Base-by-base conservation (phyloP, 2,113 vertebrate species). In the Pelobates fuscus region DNA sequence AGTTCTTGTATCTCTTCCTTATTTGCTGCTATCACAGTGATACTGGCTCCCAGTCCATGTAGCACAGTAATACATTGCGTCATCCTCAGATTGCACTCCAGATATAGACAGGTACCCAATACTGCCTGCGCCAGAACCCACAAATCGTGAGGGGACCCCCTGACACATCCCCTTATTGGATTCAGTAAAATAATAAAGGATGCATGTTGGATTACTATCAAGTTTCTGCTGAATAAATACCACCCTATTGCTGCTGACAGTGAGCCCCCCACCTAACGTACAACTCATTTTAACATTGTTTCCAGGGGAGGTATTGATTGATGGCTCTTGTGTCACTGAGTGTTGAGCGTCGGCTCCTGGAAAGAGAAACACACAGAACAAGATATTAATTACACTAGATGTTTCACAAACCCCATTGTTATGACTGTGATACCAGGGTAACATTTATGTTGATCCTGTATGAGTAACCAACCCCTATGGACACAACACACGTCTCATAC, bases 101-200 rank as follows among this genome's bases (percentile, higher is more conserved):
- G 11, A 59, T 25, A 77, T 77, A 21, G 61, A 21, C 1, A 78
- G 24, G 18, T 66, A 79, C 2, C 65, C 27, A 7, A 23, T n/a
- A 41, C 44, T 67, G 1, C 25, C 64, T 8, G 52, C 72, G 2
- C 15, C 30, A 14, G 80, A 75, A 5, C 23, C 55, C 8, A 49
- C 54, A 75, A 79, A 80, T 2, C 79, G 63, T 24, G 59, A 21
- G 7, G 70, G 76, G 43, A 80, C 27, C 12, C 61, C 70, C 1
- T 49, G 10, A 10, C 75, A 70, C 24, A 37, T 68, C 32, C 15
- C 26, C 4, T 23, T 4, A 14, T 3, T 26, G 30, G 75, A 77
- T 10, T 70, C 67, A 41, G 66, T 55, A 21, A n/a, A 63, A 5
- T 32, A 60, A 27, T 60, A 60, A 2, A 60, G 58, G 11, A 60